Percentiles rank a stretch among this genome's conserved stretches.
Conservation (phyloP, 2,797 vertebrate genomes). For the Garrulus glandarius region DNA sequence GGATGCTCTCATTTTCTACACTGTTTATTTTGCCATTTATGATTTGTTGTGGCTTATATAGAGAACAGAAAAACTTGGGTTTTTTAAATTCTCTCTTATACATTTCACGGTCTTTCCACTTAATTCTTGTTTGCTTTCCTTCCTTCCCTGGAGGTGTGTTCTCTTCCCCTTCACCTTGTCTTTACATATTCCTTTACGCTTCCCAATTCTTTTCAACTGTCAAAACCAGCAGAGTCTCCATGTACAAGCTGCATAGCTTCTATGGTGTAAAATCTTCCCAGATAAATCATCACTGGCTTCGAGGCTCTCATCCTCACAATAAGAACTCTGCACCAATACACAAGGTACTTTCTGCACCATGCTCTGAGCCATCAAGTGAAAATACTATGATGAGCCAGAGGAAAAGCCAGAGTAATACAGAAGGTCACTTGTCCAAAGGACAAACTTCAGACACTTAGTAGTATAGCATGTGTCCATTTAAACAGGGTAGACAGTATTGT, state of each 20-base stretch:
- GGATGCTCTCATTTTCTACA: background rate
- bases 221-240: background rate
- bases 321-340: background rate
- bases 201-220: background rate
- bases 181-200: background rate
- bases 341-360: background rate
- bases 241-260: background rate
- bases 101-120: background rate
- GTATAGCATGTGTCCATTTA: background rate
- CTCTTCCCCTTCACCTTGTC: background rate
- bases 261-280: background rate
- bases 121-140: background rate
- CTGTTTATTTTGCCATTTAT: background rate
- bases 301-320: background rate
- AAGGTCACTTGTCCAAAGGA: background rate
- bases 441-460: background rate
- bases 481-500: background rate
- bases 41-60: background rate
- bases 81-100: background rate
- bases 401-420: background rate
- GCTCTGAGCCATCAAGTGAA: background rate
- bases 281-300: background rate
- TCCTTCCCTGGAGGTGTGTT: background rate
- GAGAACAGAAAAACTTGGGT: background rate
- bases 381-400: background rate